Conservation (phyloP, 1,140 invertebrate species). For the Epicauta chinensis region DNA sequence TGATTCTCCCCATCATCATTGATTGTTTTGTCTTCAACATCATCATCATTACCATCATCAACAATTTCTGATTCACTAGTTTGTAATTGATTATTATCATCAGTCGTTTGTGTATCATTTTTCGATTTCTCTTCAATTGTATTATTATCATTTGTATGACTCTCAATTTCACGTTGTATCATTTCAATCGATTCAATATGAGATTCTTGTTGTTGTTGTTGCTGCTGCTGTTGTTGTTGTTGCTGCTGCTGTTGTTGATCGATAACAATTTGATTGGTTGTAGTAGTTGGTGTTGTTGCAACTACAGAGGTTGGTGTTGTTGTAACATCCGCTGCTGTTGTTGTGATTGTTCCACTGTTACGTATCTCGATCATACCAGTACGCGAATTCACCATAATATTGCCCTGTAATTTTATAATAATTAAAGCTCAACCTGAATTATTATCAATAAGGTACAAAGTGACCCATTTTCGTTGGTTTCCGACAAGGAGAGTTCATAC, state of each 20-base stretch:
- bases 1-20: slow-evolving; percentile 4
- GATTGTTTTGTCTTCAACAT: background rate
- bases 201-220: slow-evolving; percentile 14
- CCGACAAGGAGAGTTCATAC: too few species aligned
- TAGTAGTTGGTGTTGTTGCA: slow-evolving; percentile 16
- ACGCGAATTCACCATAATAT: slow-evolving; percentile 49
- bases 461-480: too few species aligned
- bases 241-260: background rate
- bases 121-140: slow-evolving; percentile 7
- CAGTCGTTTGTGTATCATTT: slow-evolving; percentile 1
- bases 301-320: slow-evolving; percentile 3
- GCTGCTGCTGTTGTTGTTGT: slow-evolving; percentile 1
- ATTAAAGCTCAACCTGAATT: slow-evolving; percentile 37
- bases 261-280: slow-evolving; percentile 25
- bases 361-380: slow-evolving; percentile 46
- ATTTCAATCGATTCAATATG: slow-evolving; percentile 41
- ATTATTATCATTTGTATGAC: background rate
- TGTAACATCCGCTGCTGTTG: background rate
- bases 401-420: slow-evolving; percentile 32
- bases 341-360: slow-evolving; percentile 26
- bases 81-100: background rate
- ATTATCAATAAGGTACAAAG: too few species aligned
- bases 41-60: background rate
- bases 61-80: background rate
- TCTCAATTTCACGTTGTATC: slow-evolving; percentile 34